These are phyloP conservation scores for Phorcus lineatus DNA, from an alignment of 2,888 invertebrate species.

Conservation along the genomic window DNA sequence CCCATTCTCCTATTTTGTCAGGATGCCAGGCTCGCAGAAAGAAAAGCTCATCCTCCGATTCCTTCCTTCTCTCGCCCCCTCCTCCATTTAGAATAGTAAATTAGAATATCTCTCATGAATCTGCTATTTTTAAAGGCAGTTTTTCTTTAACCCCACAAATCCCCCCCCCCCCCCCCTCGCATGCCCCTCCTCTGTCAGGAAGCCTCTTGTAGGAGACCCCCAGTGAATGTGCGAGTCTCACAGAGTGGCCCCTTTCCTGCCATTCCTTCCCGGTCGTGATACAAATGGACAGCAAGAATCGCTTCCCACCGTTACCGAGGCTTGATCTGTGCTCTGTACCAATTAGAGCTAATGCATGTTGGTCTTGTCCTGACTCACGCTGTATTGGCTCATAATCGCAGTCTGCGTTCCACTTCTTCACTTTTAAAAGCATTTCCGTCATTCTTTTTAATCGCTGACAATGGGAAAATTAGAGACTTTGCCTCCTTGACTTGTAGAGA, in stretches of 20 bases:
- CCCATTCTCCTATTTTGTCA: too few relatives aligned
- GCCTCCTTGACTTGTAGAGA: conserved; percentile 15
- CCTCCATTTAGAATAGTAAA: too few relatives aligned
- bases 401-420: conserved; percentile 5
- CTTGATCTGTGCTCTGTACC: conserved; percentile 24
- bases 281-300: conserved; percentile 27
- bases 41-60: too few relatives aligned
- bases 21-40: too few relatives aligned
- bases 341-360: conserved; percentile 38
- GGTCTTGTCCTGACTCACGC: background rate
- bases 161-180: background rate
- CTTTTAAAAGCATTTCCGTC: conserved; percentile 23
- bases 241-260: background rate
- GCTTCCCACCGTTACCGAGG: background rate
- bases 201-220: background rate
- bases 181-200: background rate
- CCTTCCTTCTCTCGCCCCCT: background rate
- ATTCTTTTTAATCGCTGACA: conserved; percentile 21
- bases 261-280: background rate
- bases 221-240: background rate
- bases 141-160: too few relatives aligned
- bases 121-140: too few relatives aligned
- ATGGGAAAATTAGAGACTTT: conserved; percentile 18
- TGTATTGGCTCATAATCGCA: background rate
- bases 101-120: too few relatives aligned